These are phyloP conservation scores for Nothura maculosa DNA, from an alignment of 2,797 vertebrate genomes.

Conservation along the genomic window DNA sequence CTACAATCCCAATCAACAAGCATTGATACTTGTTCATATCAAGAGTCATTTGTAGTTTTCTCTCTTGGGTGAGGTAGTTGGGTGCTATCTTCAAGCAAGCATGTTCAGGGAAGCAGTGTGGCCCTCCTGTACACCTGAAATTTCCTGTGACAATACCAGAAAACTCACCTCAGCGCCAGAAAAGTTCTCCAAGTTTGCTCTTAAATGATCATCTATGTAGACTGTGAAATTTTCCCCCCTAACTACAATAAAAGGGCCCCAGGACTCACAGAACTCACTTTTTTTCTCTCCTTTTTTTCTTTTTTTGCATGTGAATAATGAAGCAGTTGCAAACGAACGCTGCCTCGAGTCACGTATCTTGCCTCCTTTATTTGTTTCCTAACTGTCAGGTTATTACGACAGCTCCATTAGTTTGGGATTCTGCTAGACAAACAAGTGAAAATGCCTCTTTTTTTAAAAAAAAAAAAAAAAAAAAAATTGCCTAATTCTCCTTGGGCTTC, in stretches of 20 bases:
- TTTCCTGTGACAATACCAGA: neutral
- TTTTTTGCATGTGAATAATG: slow-evolving; percentile 14
- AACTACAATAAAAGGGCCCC: neutral
- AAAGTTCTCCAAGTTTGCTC: neutral
- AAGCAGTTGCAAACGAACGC: neutral
- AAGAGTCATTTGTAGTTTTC: neutral
- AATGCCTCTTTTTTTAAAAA: neutral
- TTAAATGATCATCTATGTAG: neutral
- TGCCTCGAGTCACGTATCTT: neutral
- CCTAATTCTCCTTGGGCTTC: neutral
- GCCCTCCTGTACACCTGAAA: neutral
- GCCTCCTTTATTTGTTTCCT: neutral
- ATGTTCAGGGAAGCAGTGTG: neutral
- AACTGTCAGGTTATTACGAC: neutral
- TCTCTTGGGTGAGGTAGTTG: neutral
- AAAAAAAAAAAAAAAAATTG: no score
- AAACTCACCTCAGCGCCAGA: neutral
- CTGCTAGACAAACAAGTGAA: neutral
- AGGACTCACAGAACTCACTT: neutral
- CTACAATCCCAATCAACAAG: neutral
- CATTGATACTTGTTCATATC: neutral
- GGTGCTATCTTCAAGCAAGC: neutral
- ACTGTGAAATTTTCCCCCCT: neutral
- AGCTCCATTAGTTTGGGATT: neutral
- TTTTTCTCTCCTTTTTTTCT: no score